phyloP scores from a whole-genome alignment of 2,888 invertebrate genomes.

The Monopis laevigella region DNA sequence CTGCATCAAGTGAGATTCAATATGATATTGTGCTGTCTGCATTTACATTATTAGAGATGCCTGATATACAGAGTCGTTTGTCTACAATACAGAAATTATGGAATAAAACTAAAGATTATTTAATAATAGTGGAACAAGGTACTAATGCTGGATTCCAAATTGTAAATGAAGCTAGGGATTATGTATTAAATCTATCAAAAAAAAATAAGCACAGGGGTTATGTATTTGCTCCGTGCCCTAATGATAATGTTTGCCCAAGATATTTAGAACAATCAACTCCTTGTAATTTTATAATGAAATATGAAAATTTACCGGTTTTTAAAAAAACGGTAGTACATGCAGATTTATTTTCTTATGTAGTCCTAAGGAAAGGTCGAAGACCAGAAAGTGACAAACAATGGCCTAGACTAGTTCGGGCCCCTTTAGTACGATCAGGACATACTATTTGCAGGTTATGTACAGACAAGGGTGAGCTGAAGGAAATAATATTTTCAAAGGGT shows the following conservation, averaged over 20 bases:
- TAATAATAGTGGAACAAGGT: slow-evolving; percentile 87
- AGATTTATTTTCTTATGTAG: slow-evolving; percentile 80
- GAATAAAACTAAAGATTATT: slow-evolving; percentile 84
- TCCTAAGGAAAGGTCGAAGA: slow-evolving; percentile 78
- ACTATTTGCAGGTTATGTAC: slow-evolving; percentile 83
- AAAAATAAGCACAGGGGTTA: slow-evolving; percentile 50
- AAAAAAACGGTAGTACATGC: slow-evolving; percentile 40
- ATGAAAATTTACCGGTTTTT: slow-evolving; percentile 64
- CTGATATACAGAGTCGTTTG: slow-evolving; percentile 70
- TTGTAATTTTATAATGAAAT: slow-evolving; percentile 80
- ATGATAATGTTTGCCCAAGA: slow-evolving; percentile 82
- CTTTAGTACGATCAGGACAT: slow-evolving; percentile 74
- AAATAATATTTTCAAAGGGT: slow-evolving; percentile 77
- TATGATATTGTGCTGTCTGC: slow-evolving; percentile 86
- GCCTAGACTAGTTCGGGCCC: slow-evolving; percentile 83
- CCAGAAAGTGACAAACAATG: slow-evolving; percentile 67
- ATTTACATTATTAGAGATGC: slow-evolving; percentile 83
- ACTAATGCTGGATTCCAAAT: slow-evolving; percentile 82
- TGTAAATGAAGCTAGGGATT: slow-evolving; percentile 86
- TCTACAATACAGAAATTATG: slow-evolving; percentile 81
- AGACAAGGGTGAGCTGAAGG: slow-evolving; percentile 74
- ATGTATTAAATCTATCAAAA: slow-evolving; percentile 69
- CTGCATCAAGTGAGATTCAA: slow-evolving; percentile 66
- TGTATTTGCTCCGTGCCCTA: slow-evolving; percentile 89
- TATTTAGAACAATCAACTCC: slow-evolving; percentile 71